Evolutionary conservation across 2,113 vertebrate genomes (phyloP).

Genomic region (Budorcas taxicolor): DNA sequence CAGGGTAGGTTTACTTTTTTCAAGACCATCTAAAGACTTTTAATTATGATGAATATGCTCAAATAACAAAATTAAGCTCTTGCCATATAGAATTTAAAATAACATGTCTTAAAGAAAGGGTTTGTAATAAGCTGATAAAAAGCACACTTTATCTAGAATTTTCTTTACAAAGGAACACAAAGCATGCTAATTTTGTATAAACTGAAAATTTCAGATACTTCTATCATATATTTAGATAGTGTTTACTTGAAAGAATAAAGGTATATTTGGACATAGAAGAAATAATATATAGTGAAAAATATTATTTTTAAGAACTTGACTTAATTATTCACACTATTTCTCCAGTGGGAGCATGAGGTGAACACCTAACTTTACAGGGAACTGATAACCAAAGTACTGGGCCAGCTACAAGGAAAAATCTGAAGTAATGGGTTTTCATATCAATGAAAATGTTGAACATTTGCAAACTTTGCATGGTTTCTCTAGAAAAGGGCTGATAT

Average conservation of each 20-base stretch:
- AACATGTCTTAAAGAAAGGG: not conserved
- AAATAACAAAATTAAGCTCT: not conserved
- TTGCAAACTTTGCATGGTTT: not conserved
- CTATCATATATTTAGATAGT: not conserved
- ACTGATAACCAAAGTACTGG: not conserved
- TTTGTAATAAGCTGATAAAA: not conserved
- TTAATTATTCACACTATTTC: not conserved
- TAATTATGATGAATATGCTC: not conserved
- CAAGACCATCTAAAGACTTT: not conserved
- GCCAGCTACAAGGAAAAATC: not conserved
- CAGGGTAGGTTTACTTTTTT: not conserved
- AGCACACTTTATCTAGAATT: not conserved
- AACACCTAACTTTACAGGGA: not conserved
- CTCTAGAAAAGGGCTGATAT: not conserved
- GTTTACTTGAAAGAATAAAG: constrained; percentile 12
- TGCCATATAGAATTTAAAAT: not conserved
- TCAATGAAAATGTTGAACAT: constrained; percentile 32
- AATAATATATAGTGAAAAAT: not conserved
- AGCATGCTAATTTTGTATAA: not conserved
- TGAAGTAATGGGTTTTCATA: not conserved
- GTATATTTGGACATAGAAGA: not conserved
- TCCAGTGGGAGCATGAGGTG: not conserved
- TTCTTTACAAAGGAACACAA: constrained; percentile 45
- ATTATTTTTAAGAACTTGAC: not conserved
- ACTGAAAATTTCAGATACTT: not conserved